Base-by-base conservation (phyloP, 30 jellyfish, hydroid and myxozoan species). In the Chrysaora quinquecirrha region DNA sequence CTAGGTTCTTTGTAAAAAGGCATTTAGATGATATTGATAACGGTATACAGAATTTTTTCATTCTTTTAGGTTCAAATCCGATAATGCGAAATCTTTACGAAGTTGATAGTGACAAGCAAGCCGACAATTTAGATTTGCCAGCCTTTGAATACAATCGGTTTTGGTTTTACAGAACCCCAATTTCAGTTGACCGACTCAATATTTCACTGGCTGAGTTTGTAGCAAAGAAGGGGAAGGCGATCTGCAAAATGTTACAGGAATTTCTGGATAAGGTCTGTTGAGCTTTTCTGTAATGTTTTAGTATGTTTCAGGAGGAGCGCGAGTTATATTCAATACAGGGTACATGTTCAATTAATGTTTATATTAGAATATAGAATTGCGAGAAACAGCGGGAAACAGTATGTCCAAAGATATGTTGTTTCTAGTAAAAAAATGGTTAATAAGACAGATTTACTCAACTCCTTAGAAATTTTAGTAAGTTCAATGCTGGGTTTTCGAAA, bases 151-250 rank as follows among this genome's bases (percentile, higher is more conserved):
- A 70, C 72, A 62, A 48, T 21, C 91, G 80, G 23, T 80, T 87
- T 58, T 87, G 96, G 96, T 48, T 75, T 9, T 87, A 68, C 34
- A 64, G 96, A 50, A 61, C 68, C 16, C 90, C 96, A 33, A 43
- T 87, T 27, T 65, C 91, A 11, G 81, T 86, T 19, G 49, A 73
- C 20, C 85, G 72, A 34, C 69, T 87, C 18, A 64, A 48, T 11
- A 38, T 72, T 23, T 71, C 81, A 0, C 66, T 52, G 85, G 48
- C 28, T 22, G 81, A 72, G 70, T 65, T 64, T 71, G 29, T 25
- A 9, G 67, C 82, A 34, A 38, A 27, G 54, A 76, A 76, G 27
- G 78, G 87, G 23, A 60, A 76, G 34, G 33, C 76, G 30, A 23
- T 48, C 10, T 76, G 87, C 69, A 43, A 60, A 32, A 34, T 76